Evolutionary conservation across 2,797 vertebrate genomes (phyloP).

Genomic region (Echiichthys vipera): DNA sequence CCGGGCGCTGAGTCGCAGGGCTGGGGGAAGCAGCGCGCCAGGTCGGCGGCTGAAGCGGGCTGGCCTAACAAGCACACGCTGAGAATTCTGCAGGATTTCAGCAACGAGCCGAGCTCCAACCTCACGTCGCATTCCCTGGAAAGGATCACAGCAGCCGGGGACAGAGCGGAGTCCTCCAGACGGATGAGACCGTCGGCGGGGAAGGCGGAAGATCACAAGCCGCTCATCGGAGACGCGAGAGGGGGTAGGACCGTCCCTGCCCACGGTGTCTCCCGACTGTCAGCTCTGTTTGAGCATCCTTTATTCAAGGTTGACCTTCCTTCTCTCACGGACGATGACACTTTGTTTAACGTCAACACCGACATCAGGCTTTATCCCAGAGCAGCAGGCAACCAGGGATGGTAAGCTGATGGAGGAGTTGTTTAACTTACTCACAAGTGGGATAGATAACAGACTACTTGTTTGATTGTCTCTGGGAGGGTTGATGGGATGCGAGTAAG

Average conservation of each 20-base stretch:
- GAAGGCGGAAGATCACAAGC: conserved; percentile 77
- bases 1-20: conserved; percentile 82
- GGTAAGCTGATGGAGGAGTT: conserved; percentile 84
- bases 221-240: conserved; percentile 74
- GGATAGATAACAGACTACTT: conserved; percentile 12
- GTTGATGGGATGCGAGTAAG: background rate
- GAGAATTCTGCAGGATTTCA: conserved; percentile 94
- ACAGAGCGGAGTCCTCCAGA: conserved; percentile 62
- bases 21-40: conserved; percentile 84
- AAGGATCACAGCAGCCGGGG: conserved; percentile 79
- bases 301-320: conserved; percentile 87
- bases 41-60: conserved; percentile 81
- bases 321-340: conserved; percentile 88
- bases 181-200: conserved; percentile 59
- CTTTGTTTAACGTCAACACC: conserved; percentile 93
- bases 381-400: conserved; percentile 88
- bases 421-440: conserved; percentile 32
- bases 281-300: conserved; percentile 89
- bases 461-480: background rate
- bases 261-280: conserved; percentile 78
- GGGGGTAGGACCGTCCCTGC: conserved; percentile 53
- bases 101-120: conserved; percentile 93
- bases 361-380: conserved; percentile 93
- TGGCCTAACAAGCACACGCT: conserved; percentile 96
- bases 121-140: conserved; percentile 90